phyloP scores from a whole-genome alignment of 2,113 vertebrate species.

The Naja naja region DNA sequence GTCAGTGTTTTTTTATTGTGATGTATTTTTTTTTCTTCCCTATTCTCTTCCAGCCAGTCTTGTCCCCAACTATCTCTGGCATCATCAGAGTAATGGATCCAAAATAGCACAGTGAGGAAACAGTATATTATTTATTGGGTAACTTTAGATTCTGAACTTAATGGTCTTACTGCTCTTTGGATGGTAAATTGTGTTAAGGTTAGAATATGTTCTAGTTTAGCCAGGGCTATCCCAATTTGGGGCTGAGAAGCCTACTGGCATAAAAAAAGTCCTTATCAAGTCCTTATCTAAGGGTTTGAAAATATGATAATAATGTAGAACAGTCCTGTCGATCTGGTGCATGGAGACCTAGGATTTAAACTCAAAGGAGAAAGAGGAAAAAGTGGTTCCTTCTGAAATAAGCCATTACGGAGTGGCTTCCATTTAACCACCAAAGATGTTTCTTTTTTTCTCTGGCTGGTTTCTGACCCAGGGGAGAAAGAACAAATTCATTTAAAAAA shows the following conservation, averaged over 20 bases:
- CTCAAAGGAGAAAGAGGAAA: neutral
- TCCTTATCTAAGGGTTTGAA: neutral
- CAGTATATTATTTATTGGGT: neutral
- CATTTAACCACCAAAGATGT: neutral
- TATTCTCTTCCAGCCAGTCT: neutral
- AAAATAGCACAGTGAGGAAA: neutral
- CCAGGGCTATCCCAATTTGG: neutral
- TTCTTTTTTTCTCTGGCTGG: neutral
- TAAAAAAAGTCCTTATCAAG: neutral
- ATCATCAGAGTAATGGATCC: neutral
- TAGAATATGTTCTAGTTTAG: neutral
- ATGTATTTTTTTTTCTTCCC: neutral
- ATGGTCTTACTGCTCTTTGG: neutral
- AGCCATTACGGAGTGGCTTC: neutral
- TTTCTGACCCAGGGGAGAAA: neutral
- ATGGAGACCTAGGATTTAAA: neutral
- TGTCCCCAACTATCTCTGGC: neutral
- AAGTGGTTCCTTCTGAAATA: neutral
- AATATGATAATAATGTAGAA: neutral
- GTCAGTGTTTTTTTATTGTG: neutral
- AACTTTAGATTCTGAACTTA: neutral
- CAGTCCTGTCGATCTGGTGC: neutral
- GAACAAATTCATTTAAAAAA: neutral
- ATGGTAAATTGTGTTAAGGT: neutral
- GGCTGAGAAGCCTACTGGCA: neutral